phyloP scores from a whole-genome alignment of 2,113 vertebrate genomes.

The Crotalus viridis region DNA sequence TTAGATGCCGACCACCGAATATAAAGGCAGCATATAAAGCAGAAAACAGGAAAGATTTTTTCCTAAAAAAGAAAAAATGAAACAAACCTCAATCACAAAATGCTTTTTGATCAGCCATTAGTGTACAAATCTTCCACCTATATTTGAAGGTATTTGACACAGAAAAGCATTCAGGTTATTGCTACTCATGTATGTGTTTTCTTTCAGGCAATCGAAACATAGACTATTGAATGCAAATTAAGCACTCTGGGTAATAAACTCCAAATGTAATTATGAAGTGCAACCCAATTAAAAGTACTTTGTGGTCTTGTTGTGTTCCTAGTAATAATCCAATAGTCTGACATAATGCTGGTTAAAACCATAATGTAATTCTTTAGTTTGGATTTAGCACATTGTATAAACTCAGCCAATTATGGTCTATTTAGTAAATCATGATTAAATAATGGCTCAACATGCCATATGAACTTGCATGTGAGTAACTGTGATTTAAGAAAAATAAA shows the following conservation, averaged over 20 bases:
- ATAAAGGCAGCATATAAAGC: slow-evolving; percentile 96
- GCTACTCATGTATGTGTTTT: neutral
- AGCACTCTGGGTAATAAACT: neutral
- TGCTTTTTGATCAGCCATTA: slow-evolving; percentile 6
- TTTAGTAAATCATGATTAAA: neutral
- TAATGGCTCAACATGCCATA: neutral
- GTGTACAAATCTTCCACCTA: neutral
- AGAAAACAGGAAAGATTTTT: slow-evolving; percentile 97
- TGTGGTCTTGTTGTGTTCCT: neutral
- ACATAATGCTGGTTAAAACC: neutral
- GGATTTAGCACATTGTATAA: neutral
- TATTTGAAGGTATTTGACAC: neutral
- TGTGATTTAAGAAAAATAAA: neutral
- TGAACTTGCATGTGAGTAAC: neutral
- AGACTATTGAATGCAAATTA: neutral
- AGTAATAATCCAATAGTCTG: neutral
- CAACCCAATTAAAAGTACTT: neutral
- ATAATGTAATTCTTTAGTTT: neutral
- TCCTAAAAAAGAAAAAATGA: slow-evolving; percentile 79
- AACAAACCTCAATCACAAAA: slow-evolving; percentile 38
- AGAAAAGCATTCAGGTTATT: neutral
- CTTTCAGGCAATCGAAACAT: neutral
- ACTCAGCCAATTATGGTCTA: neutral
- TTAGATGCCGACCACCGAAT: slow-evolving; percentile 93
- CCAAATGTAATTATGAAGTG: neutral